phyloP scores from a whole-genome alignment of 2,113 vertebrate species.

The western clawed frog (Xenopus tropicalis) region UCB_Xtro_10.0 CM004448.2:42854001-42854500 shows the following conservation, averaged over 20 bases:
- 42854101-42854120: no score
- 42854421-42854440: background rate
- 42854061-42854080: no score
- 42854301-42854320: conserved; percentile 15
- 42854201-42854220: background rate
- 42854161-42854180: background rate
- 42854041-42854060: no score
- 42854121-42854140: no score
- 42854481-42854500: background rate
- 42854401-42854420: conserved; percentile 42
- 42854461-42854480: background rate
- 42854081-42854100: no score
- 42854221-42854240: background rate
- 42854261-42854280: conserved; percentile 28
- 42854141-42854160: no score
- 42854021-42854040: no score
- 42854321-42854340: conserved; percentile 6
- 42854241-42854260: conserved; percentile 17
- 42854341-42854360: conserved; percentile 11
- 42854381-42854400: conserved; percentile 31
- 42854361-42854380: conserved; percentile 37
- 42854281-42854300: conserved; percentile 35
- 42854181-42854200: background rate
- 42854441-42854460: background rate
- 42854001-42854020: no score